These are phyloP conservation scores for Sminthurides aquaticus DNA, from an alignment of 2,888 invertebrate genomes.

Conservation along the genomic window DNA sequence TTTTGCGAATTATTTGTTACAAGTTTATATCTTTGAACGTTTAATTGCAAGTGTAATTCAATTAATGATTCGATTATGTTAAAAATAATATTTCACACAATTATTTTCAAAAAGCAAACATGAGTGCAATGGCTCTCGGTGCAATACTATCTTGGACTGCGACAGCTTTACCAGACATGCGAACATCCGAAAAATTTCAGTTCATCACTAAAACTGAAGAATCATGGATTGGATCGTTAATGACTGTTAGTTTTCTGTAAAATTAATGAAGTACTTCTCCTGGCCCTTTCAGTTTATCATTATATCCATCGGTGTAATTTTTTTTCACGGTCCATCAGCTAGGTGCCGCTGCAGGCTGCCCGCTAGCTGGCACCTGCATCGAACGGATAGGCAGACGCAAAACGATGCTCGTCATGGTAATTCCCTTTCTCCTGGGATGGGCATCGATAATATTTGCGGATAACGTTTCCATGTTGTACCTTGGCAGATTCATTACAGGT, in stretches of 20 bases:
- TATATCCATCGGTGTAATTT: too few species aligned
- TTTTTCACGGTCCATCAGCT: slow-evolving; percentile 28
- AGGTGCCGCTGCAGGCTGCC: slow-evolving; percentile 39
- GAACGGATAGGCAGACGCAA: slow-evolving; percentile 35
- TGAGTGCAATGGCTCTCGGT: slow-evolving; percentile 36
- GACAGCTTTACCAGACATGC: slow-evolving; percentile 38
- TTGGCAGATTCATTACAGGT: slow-evolving; percentile 48
- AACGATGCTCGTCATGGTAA: slow-evolving; percentile 23
- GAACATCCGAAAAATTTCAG: slow-evolving; percentile 27
- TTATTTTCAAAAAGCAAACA: slow-evolving; percentile 27
- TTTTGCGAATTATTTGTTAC: too few species aligned
- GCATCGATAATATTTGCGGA: slow-evolving; percentile 44
- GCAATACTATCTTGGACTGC: slow-evolving; percentile 35
- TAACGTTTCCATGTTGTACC: slow-evolving; percentile 47
- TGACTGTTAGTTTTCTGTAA: slow-evolving; percentile 25
- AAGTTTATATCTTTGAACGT: background rate
- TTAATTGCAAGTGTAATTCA: too few species aligned
- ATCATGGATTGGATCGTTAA: slow-evolving; percentile 40
- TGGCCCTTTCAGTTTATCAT: too few species aligned
- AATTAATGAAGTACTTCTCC: too few species aligned
- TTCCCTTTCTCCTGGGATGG: slow-evolving; percentile 45
- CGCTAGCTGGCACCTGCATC: slow-evolving; percentile 36
- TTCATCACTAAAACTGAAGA: slow-evolving; percentile 28
- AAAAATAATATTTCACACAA: background rate
- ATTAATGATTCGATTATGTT: too few species aligned